A percentile compares a stretch with the other conserved stretches of the same genome.
Conservation (phyloP, 2,797 vertebrate species). For the Eutrigla gurnardus region DNA sequence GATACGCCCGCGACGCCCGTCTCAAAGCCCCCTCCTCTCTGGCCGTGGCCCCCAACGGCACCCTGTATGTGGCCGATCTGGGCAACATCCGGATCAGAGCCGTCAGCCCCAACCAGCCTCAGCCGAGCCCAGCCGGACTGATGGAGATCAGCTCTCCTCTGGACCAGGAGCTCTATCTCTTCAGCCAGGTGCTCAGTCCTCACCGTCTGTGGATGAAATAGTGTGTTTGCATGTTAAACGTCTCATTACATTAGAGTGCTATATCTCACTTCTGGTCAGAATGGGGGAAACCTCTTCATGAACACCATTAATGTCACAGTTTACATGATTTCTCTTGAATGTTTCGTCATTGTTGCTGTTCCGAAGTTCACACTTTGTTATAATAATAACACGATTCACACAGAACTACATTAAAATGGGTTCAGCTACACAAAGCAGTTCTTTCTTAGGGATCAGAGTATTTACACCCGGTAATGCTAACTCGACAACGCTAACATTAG, state of each 20-base stretch:
- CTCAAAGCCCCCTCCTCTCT: conserved; percentile 95
- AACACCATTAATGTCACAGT: neutral
- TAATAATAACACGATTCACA: neutral
- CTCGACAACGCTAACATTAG: neutral
- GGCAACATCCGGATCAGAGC: conserved; percentile 94
- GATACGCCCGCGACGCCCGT: conserved; percentile 94
- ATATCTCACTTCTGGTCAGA: neutral
- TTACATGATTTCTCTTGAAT: neutral
- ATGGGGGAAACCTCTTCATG: neutral
- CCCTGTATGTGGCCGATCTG: conserved; percentile 93
- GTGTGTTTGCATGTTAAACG: neutral
- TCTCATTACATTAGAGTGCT: neutral
- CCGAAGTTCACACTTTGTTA: neutral
- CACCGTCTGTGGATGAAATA: neutral
- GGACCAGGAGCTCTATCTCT: conserved; percentile 96
- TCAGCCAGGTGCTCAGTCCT: conserved; percentile 81
- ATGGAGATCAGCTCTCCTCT: conserved; percentile 94
- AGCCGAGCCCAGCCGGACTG: conserved; percentile 84
- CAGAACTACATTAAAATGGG: neutral
- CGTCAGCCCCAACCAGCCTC: conserved; percentile 91
- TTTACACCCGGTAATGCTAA: no score
- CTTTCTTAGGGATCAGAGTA: neutral
- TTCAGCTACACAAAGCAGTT: neutral
- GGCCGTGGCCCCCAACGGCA: conserved; percentile 92
- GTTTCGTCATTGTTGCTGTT: neutral